Conservation (phyloP, 1,140 invertebrate genomes). For the Sycophaga agraensis region DNA sequence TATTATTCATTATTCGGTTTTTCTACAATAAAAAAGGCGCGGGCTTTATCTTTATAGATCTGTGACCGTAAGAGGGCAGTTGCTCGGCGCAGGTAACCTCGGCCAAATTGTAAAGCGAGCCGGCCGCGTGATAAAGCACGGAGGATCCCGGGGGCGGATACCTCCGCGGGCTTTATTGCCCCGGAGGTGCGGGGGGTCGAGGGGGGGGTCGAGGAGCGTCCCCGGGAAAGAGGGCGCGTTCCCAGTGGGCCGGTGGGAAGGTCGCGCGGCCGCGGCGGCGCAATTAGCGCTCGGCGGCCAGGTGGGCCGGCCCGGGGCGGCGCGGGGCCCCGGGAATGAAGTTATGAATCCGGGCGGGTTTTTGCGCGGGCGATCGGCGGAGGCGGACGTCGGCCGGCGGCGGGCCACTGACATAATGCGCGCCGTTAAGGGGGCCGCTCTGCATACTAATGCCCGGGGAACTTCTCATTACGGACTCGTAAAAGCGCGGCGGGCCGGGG, state of each 20-base stretch:
- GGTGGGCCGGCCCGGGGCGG: too few relatives aligned
- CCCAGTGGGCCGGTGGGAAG: not conserved
- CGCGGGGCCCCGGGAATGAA: too few relatives aligned
- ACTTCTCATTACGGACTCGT: constrained; percentile 44
- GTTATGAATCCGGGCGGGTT: too few relatives aligned
- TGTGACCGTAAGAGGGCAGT: too few relatives aligned
- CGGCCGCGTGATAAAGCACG: too few relatives aligned
- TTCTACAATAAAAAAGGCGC: too few relatives aligned
- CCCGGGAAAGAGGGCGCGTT: not conserved
- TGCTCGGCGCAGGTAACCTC: too few relatives aligned
- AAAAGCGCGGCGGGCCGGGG: constrained; percentile 32
- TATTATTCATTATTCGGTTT: constrained; percentile 14
- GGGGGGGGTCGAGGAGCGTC: not conserved
- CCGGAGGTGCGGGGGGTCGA: not conserved
- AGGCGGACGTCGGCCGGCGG: constrained; percentile 24
- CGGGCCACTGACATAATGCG: constrained; percentile 29
- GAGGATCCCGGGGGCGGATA: too few relatives aligned
- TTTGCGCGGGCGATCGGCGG: too few relatives aligned
- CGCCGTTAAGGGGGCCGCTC: constrained; percentile 26
- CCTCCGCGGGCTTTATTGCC: constrained; percentile 30
- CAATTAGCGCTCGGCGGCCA: too few relatives aligned
- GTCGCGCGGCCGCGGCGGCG: not conserved
- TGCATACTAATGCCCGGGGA: constrained; percentile 33
- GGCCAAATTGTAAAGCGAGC: too few relatives aligned
- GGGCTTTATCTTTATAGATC: too few relatives aligned